Evolutionary conservation across 2,113 vertebrate genomes (phyloP), one percentile per base, ranked within the genome.

Genomic region (Rana temporaria): DNA sequence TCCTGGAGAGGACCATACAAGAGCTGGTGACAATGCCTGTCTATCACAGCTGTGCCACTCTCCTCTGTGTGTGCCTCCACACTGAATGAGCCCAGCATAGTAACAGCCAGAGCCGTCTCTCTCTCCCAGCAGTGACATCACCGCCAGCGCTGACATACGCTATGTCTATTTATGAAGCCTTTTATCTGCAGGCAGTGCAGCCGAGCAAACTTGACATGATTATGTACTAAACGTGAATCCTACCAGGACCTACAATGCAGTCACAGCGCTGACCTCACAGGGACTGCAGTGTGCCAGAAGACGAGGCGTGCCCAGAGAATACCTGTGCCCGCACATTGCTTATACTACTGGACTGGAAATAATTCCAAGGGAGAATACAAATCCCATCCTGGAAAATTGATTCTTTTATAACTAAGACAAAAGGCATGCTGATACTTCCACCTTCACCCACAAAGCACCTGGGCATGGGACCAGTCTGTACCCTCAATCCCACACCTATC

Each of bases 71-170:
- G 85, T 89, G 84, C 82, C 82, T 88, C 60, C 85, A 88, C 32
- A 87, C 81, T 87, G 90, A 91, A 84, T 86, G 81, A 85, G 89
- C 88, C 85, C 70, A 84, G 90, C 89, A 56, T 69, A 88, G 90
- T 79, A 84, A 87, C 84, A 72, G 88, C 85, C 76, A 84, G 85
- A 79, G 82, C 75, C 85, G 42, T 87, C 88, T 87, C 85, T 89
- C 85, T 84, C 90, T 86, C 91, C 84, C 19, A 86, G 89, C 90
- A 91, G 90, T 96, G 93, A 96, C 95, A 95, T 96, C 95, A 96
- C 87, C 90, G 75, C 88, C 74, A 84, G 89, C 88, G 90, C 92
- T 92, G 92, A 93, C 92, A 92, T 86, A 86, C 91, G 90, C 91
- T 76, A 90, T 84, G 89, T 88, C 88, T 90, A 82, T 87, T 89